Percentiles rank a stretch among this genome's conserved stretches.
Conservation (phyloP, 2,797 vertebrate genomes). For the Antrozous pallidus region DNA sequence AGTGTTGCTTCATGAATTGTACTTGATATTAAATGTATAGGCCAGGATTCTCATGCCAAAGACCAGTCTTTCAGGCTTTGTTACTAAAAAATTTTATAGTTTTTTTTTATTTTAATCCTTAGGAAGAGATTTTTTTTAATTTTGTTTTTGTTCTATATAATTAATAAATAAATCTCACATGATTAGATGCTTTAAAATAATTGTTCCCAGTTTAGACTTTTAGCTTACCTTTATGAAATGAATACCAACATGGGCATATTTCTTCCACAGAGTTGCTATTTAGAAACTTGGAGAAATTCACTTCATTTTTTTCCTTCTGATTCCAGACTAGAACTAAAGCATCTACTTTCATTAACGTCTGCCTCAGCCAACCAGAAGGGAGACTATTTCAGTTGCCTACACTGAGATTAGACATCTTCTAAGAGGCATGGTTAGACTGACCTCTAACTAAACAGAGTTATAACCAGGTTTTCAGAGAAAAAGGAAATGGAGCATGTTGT, state of each 20-base stretch:
- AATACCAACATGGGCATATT: not conserved
- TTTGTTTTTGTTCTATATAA: not conserved
- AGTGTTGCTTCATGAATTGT: not conserved
- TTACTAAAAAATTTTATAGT: not conserved
- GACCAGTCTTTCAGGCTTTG: not conserved
- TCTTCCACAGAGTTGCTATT: not conserved
- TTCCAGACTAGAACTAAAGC: not conserved
- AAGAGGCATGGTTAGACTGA: constrained; percentile 37
- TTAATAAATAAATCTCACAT: not conserved
- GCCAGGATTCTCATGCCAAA: not conserved
- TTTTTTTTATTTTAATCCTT: not conserved
- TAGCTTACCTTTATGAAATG: not conserved
- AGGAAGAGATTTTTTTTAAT: not conserved
- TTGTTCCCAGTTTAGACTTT: not conserved
- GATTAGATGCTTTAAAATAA: not conserved
- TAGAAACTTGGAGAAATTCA: constrained; percentile 6
- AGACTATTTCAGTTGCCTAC: not conserved
- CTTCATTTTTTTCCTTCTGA: constrained; percentile 2
- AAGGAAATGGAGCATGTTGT: constrained; percentile 18
- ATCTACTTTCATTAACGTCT: not conserved
- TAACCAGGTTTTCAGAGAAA: constrained; percentile 9
- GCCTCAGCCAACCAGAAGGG: not conserved
- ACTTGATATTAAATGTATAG: not conserved
- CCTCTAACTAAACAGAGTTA: constrained; percentile 55
- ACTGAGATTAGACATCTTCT: not conserved